Evolutionary conservation across 2,888 invertebrate genomes (phyloP).

Genomic region (Aleiodes leptofemur): DNA sequence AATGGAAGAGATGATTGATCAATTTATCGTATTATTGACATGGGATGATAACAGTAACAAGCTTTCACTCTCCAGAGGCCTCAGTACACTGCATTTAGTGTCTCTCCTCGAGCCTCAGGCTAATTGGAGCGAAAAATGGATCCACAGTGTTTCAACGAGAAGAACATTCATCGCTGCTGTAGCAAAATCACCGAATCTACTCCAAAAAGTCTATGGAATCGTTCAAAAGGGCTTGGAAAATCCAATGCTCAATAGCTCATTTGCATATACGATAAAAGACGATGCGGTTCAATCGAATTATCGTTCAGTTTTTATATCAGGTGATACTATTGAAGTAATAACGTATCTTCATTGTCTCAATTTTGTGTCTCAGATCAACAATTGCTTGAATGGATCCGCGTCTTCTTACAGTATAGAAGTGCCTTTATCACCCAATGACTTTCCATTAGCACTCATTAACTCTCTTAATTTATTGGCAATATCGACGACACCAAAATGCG

Average conservation of each 20-base stretch:
- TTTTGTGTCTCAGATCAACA: constrained; percentile 66
- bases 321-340: constrained; percentile 66
- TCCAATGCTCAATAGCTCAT: constrained; percentile 51
- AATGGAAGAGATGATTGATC: constrained; percentile 69
- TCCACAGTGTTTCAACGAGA: constrained; percentile 65
- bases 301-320: constrained; percentile 64
- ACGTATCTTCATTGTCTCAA: constrained; percentile 70
- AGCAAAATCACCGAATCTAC: constrained; percentile 64
- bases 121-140: constrained; percentile 70
- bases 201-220: constrained; percentile 60
- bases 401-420: not conserved
- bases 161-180: constrained; percentile 63
- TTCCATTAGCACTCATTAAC: constrained; percentile 61
- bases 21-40: constrained; percentile 67
- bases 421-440: constrained; percentile 62
- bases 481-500: constrained; percentile 60
- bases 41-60: constrained; percentile 56
- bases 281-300: constrained; percentile 61
- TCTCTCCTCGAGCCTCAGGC: constrained; percentile 70
- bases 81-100: constrained; percentile 66
- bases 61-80: constrained; percentile 57
- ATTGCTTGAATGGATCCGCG: constrained; percentile 59
- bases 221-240: constrained; percentile 62
- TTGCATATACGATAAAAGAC: constrained; percentile 64
- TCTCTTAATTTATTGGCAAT: constrained; percentile 65